Conservation (phyloP, 2,113 vertebrate species). For the Gadus chalcogrammus region DNA sequence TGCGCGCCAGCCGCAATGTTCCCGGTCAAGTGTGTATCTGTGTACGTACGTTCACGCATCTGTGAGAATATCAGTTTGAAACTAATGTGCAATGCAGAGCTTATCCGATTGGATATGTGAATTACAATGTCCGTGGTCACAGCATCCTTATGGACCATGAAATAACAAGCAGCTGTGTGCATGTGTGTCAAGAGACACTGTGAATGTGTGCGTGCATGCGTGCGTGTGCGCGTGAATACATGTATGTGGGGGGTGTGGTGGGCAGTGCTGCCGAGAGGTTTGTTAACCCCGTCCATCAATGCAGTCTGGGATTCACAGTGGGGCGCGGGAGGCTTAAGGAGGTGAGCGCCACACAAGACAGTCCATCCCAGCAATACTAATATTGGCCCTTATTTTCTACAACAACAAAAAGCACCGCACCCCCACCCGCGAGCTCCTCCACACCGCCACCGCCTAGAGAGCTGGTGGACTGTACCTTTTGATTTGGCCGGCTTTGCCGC, state of each 20-base stretch:
- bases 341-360: constrained; percentile 67
- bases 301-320: constrained; percentile 68
- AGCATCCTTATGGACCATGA: constrained; percentile 73
- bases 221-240: not conserved
- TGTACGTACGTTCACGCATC: too few species aligned
- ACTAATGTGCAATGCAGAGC: constrained; percentile 54
- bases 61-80: constrained; percentile 46
- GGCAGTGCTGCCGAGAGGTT: constrained; percentile 63
- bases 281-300: constrained; percentile 76
- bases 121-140: constrained; percentile 71
- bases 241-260: constrained; percentile 27
- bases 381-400: constrained; percentile 66
- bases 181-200: constrained; percentile 31
- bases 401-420: constrained; percentile 45
- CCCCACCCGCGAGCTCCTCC: constrained; percentile 17
- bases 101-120: constrained; percentile 75
- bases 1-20: too few species aligned
- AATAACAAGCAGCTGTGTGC: constrained; percentile 76
- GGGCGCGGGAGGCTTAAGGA: constrained; percentile 73
- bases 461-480: constrained; percentile 35
- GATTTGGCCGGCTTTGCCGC: constrained; percentile 42
- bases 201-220: constrained; percentile 34
- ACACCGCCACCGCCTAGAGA: constrained; percentile 30
- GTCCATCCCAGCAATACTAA: constrained; percentile 71
- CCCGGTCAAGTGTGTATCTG: too few species aligned